Evolutionary conservation across 2,113 vertebrate genomes (phyloP).

Genomic region (Sturnira hondurensis): DNA sequence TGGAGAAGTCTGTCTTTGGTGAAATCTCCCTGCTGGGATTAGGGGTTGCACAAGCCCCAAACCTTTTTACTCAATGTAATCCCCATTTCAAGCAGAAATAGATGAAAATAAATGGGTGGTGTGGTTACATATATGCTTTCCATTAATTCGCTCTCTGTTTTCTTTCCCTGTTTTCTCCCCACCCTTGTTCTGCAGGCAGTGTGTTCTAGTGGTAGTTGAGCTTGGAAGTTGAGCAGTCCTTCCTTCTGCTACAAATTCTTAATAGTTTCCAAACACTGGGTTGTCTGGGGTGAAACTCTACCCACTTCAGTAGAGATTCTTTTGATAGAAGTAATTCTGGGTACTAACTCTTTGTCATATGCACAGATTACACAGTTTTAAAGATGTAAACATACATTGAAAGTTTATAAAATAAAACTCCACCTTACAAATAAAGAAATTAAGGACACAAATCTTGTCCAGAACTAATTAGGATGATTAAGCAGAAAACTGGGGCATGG

Average conservation of each 20-base stretch:
- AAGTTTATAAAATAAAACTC: neutral
- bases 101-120: neutral
- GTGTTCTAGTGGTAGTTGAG: rapidly evolving
- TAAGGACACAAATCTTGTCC: neutral
- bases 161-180: neutral
- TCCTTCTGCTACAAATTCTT: neutral
- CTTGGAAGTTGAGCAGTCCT: neutral
- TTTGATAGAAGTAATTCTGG: neutral
- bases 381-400: neutral
- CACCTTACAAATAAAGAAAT: neutral
- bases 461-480: neutral
- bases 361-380: neutral
- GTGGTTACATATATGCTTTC: neutral
- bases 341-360: neutral
- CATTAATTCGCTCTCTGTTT: neutral
- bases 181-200: too few species aligned
- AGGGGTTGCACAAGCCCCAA: neutral
- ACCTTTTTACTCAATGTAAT: neutral
- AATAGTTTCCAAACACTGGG: neutral
- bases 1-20: neutral
- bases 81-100: neutral
- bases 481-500: neutral
- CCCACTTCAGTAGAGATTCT: neutral
- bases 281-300: neutral
- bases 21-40: constrained; percentile 12